phyloP scores from a whole-genome alignment of 2,113 vertebrate genomes.

The Mirounga angustirostris region DNA sequence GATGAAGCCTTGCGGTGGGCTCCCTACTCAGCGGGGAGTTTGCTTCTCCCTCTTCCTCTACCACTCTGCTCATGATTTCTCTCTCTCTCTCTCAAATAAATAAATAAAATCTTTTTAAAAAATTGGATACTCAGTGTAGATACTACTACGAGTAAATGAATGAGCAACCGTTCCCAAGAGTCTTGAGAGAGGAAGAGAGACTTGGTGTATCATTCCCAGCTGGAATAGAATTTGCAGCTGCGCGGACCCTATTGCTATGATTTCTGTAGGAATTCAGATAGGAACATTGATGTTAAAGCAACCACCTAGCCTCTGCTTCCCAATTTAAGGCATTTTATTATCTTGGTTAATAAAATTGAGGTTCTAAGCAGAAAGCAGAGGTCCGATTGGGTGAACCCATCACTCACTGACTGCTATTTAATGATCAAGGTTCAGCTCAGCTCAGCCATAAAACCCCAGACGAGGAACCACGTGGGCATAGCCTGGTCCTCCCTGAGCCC shows the following conservation, averaged over 20 bases:
- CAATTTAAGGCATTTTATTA: constrained; percentile 2
- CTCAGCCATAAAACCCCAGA: neutral
- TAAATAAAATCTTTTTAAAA: neutral
- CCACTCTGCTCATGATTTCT: neutral
- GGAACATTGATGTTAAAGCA: neutral
- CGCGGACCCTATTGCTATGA: neutral
- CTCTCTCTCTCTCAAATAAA: neutral
- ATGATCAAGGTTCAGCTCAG: neutral
- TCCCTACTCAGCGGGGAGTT: neutral
- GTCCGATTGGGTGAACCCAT: neutral
- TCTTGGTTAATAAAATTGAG: neutral
- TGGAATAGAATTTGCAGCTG: neutral
- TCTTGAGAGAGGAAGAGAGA: neutral
- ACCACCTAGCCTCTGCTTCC: neutral
- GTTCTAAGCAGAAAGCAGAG: neutral
- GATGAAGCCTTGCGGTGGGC: neutral
- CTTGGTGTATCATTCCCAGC: neutral
- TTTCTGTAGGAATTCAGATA: neutral
- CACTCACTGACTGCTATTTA: neutral
- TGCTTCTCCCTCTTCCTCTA: neutral
- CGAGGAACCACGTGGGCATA: accelerated
- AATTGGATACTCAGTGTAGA: neutral
- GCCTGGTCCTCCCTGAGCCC: neutral
- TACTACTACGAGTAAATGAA: neutral
- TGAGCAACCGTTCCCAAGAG: neutral